These are phyloP conservation scores for Hydrolagus colliei DNA, from an alignment of 2,797 vertebrate species.

Conservation along the genomic window DNA sequence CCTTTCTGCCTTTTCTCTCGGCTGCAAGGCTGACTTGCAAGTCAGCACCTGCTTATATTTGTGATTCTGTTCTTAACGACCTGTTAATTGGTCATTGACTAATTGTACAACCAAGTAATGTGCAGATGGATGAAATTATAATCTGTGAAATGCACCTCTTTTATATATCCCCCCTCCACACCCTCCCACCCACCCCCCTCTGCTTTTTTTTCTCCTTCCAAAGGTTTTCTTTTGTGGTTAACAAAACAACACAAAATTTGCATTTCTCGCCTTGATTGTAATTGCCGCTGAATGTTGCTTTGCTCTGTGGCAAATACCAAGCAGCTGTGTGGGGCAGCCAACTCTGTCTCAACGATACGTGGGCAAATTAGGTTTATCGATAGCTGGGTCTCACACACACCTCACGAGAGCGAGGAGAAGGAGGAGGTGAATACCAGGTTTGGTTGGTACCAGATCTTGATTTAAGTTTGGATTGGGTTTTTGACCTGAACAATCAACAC, in stretches of 20 bases:
- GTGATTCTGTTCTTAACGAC: slow-evolving; percentile 34
- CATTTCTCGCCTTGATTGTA: slow-evolving; percentile 4
- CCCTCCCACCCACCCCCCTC: too few species aligned
- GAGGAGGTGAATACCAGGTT: neutral
- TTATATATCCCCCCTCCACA: slow-evolving; percentile 26
- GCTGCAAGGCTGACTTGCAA: slow-evolving; percentile 18
- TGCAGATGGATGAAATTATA: neutral
- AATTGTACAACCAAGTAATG: slow-evolving; percentile 38
- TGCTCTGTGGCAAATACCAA: slow-evolving; percentile 22
- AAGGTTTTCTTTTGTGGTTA: neutral
- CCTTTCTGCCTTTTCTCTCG: slow-evolving; percentile 22
- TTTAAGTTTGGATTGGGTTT: too few species aligned
- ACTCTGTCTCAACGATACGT: neutral
- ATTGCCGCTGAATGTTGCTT: neutral
- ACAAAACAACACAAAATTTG: neutral
- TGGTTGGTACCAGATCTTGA: neutral
- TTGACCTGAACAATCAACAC: neutral
- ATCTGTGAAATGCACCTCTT: slow-evolving; percentile 32
- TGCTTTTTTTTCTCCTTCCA: neutral
- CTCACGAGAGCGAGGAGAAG: neutral
- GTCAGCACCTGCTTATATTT: slow-evolving; percentile 35
- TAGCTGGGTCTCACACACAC: slow-evolving; percentile 6
- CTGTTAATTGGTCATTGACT: slow-evolving; percentile 37
- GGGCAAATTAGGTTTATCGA: slow-evolving; percentile 8
- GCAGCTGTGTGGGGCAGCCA: slow-evolving; percentile 22